Evolutionary conservation across 2,888 invertebrate genomes (phyloP).

Genomic region (Epirrhoe alternata): DNA sequence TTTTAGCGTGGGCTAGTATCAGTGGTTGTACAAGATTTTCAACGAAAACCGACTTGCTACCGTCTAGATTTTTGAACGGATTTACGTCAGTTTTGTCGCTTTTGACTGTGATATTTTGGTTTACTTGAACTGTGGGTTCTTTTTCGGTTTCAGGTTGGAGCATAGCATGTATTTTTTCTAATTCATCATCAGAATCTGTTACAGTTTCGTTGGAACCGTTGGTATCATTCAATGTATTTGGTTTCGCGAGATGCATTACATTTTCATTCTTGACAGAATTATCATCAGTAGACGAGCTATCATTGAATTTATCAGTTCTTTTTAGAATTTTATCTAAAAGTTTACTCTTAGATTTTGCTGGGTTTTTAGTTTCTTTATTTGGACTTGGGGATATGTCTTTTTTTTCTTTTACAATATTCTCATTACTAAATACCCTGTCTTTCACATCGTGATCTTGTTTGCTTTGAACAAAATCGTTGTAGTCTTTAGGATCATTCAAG

Average conservation of each 20-base stretch:
- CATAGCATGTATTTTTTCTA: slow-evolving; percentile 18
- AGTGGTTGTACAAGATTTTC: slow-evolving; percentile 72
- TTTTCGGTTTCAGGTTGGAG: slow-evolving; percentile 1
- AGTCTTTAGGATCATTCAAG: slow-evolving; percentile 9
- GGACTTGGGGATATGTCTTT: not conserved
- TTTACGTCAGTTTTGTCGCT: slow-evolving; percentile 59
- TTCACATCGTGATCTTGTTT: slow-evolving; percentile 2
- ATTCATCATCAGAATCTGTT: slow-evolving; percentile 26
- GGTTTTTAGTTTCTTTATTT: slow-evolving; percentile 4
- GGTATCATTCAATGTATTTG: not conserved
- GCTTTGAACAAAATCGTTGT: slow-evolving; percentile 15
- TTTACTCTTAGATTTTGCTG: slow-evolving; percentile 12
- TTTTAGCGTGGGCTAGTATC: slow-evolving; percentile 75
- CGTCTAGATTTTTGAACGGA: slow-evolving; percentile 70
- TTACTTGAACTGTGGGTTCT: not conserved
- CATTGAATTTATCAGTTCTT: slow-evolving; percentile 3
- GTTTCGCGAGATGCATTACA: not conserved
- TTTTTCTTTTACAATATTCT: not conserved
- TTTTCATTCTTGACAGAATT: slow-evolving; percentile 1
- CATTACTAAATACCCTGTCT: not conserved
- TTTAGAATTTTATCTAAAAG: slow-evolving; percentile 21
- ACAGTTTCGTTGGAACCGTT: too few relatives aligned
- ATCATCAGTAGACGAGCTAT: slow-evolving; percentile 20
- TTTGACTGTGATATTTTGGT: slow-evolving; percentile 10
- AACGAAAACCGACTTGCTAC: slow-evolving; percentile 70